Evolutionary conservation across 2,888 invertebrate genomes (phyloP), one percentile per base, ranked within the genome.

Genomic region (Ennomos fuscantarius): DNA sequence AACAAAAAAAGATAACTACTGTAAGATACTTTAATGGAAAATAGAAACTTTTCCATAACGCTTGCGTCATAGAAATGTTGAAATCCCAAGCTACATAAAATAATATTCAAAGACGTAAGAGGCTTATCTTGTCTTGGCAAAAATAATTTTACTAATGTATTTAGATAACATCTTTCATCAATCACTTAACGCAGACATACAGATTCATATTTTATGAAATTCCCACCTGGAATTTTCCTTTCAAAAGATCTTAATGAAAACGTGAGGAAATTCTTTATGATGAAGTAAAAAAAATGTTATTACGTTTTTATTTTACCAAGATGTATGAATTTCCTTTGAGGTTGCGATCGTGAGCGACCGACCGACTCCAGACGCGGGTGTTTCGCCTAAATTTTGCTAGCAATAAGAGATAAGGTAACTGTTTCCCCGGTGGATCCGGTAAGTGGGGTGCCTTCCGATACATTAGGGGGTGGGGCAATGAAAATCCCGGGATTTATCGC

Each of bases 401-500:
- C 48, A 55, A 37, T 37, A 24, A 3, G 24, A n/a, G 9, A 31
- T 8, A 47, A 37, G 47, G 43, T 33, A 43, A 47, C 48, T 33
- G 32, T 47, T 55, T 42, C 35, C 41, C 24, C 6, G 24, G 24
- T 24, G 24, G 34, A 35, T 9, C 42, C 50, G 50, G 48, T 58
- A 48, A 53, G 52, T 49, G 41, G n/a, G 35, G 43, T 48, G 44
- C 42, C 39, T 49, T 36, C 44, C 60, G 42, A 46, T 51, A 48
- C 40, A 46, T 48, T 35, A 43, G 43, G 45, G 34, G 12, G 13
- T 11, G 24, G 24, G 46, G 45, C 50, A 47, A 55, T 55, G 55
- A 51, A 53, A 60, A 65, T 56, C 44, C 52, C 47, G 41, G 51
- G 61, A 65, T 61, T 63, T 56, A 61, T 61, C 41, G 44, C 55